phyloP scores from a whole-genome alignment of 2,113 vertebrate species.

The Myodes glareolus region DNA sequence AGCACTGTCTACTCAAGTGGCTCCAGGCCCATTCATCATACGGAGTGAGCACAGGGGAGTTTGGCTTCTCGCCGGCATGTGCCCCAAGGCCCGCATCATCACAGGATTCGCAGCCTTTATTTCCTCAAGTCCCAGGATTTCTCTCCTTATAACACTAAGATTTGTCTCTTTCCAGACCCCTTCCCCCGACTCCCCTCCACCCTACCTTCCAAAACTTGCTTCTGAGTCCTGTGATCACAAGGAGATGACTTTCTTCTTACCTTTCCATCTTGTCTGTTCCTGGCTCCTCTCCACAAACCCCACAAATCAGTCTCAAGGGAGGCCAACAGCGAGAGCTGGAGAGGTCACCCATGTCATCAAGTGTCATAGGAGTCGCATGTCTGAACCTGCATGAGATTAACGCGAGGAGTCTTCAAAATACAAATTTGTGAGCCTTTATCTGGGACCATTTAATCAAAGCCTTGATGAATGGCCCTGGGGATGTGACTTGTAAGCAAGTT shows the following conservation, averaged over 20 bases:
- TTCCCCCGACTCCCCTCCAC: no score
- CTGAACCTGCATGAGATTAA: background rate
- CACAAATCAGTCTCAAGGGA: background rate
- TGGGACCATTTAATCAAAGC: background rate
- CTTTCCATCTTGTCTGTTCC: fast-evolving
- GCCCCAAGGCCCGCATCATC: fast-evolving
- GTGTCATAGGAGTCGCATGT: background rate
- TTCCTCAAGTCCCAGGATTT: fast-evolving
- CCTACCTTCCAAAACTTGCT: fast-evolving
- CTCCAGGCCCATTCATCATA: background rate
- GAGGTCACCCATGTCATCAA: background rate
- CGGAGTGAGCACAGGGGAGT: fast-evolving
- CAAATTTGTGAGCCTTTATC: background rate
- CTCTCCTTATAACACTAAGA: background rate
- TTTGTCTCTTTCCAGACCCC: background rate
- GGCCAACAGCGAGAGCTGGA: background rate
- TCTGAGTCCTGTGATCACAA: background rate
- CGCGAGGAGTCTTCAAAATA: background rate
- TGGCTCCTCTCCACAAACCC: fast-evolving
- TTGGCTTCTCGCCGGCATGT: background rate
- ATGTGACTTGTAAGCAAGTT: background rate
- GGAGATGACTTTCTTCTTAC: background rate
- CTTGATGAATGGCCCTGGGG: background rate
- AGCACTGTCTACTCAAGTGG: no score
- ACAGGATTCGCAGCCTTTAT: fast-evolving